Percentiles rank a stretch among this genome's conserved stretches.
Conservation (phyloP, 2,113 vertebrate genomes). For the Platichthys stellatus region DNA sequence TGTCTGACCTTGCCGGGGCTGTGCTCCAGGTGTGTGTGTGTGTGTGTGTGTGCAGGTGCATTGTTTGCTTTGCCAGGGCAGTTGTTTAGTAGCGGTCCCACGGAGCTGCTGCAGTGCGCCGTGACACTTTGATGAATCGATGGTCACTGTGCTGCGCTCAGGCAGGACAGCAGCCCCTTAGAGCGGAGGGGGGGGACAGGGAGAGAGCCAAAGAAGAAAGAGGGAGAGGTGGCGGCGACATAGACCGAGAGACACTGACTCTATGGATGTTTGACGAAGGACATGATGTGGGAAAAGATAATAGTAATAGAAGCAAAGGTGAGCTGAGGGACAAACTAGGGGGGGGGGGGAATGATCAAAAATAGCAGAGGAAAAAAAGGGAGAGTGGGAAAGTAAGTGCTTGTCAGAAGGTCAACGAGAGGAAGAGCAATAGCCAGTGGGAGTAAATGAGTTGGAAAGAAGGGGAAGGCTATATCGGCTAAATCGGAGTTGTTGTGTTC, state of each 20-base stretch:
- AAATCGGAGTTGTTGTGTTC: neutral
- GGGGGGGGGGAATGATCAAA: neutral
- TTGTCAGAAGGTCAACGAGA: conserved; percentile 33
- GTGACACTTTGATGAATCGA: conserved; percentile 83
- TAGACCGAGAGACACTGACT: conserved; percentile 16
- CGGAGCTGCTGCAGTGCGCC: conserved; percentile 50
- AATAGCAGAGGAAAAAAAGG: conserved; percentile 13
- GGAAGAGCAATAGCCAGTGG: conserved; percentile 30
- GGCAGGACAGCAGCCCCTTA: conserved; percentile 68
- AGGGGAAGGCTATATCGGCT: conserved; percentile 7
- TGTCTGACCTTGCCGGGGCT: conserved; percentile 72
- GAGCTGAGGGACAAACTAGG: conserved; percentile 28
- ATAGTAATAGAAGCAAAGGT: conserved; percentile 25
- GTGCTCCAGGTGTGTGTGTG: conserved; percentile 48
- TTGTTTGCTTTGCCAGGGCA: conserved; percentile 73
- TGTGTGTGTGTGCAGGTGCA: conserved; percentile 38
- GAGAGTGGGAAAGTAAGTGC: conserved; percentile 2
- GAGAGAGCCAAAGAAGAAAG: conserved; percentile 34
- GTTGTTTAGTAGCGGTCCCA: conserved; percentile 71
- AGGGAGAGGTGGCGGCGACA: neutral
- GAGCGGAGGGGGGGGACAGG: conserved; percentile 53
- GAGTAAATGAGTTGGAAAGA: conserved; percentile 48
- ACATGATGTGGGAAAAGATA: conserved; percentile 3
- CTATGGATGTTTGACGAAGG: conserved; percentile 23
- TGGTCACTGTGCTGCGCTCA: conserved; percentile 53